phyloP scores from a whole-genome alignment of 2,113 vertebrate genomes.

The Psilopogon haemacephalus region DNA sequence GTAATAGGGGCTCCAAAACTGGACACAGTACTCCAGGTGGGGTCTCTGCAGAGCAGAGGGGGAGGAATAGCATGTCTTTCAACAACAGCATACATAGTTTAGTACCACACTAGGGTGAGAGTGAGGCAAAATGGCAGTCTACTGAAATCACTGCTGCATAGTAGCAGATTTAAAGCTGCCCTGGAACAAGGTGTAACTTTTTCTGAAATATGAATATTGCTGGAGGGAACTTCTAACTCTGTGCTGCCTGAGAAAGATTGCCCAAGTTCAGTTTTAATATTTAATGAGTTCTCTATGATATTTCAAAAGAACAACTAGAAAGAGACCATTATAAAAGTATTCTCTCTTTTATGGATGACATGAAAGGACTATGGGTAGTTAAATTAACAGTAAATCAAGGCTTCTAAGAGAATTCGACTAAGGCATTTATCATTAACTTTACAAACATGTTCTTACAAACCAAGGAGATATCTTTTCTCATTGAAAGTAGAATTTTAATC shows the following conservation, averaged over 20 bases:
- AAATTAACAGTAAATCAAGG: constrained; percentile 51
- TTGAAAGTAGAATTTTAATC: not conserved
- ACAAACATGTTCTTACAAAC: constrained; percentile 34
- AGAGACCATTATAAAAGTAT: constrained; percentile 19
- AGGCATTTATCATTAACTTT: constrained; percentile 50
- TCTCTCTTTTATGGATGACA: constrained; percentile 43
- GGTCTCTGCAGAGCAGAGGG: too few species aligned
- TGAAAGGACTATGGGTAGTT: constrained; percentile 38
- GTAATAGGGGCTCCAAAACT: too few species aligned
- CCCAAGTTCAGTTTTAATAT: constrained; percentile 32
- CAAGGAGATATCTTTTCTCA: not conserved
- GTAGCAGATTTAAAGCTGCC: not conserved
- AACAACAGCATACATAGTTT: not conserved
- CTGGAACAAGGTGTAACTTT: not conserved
- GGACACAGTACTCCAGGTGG: too few species aligned
- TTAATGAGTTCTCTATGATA: constrained; percentile 39
- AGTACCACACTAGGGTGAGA: not conserved
- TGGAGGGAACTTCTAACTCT: constrained; percentile 9
- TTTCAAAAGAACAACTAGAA: constrained; percentile 52
- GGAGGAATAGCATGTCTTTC: too few species aligned
- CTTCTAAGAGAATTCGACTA: constrained; percentile 55
- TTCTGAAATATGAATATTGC: not conserved
- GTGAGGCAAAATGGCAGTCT: not conserved
- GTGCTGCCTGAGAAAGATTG: not conserved
- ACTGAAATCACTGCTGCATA: not conserved